A percentile compares a stretch with the other conserved stretches of the same genome.
Evolutionary conservation across 2,113 vertebrate species (phyloP).

Genomic region (Phaetusa simplex): DNA sequence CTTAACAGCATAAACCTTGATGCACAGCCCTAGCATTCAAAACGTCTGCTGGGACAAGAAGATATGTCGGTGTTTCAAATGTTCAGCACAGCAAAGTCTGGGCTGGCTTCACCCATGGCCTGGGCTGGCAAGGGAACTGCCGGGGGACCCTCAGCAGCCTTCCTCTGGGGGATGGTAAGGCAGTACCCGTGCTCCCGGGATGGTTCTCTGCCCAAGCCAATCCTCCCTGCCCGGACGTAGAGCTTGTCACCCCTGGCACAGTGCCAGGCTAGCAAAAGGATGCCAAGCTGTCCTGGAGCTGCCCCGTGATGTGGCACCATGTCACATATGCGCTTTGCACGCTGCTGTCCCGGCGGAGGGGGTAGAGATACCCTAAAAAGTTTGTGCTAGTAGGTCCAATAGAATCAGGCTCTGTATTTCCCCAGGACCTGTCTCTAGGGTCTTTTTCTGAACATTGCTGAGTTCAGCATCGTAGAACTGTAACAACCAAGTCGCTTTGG

Average conservation of each 20-base stretch:
- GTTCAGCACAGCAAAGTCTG: not conserved
- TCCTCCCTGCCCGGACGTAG: fast-evolving
- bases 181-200: not conserved
- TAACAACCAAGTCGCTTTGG: not conserved
- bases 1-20: not conserved
- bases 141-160: not conserved
- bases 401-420: not conserved
- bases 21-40: not conserved
- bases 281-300: not conserved
- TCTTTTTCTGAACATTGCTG: not conserved
- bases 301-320: fast-evolving
- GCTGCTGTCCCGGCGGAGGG: fast-evolving
- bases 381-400: not conserved
- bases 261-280: not conserved
- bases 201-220: not conserved
- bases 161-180: not conserved
- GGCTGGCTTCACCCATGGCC: not conserved
- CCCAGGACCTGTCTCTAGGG: not conserved
- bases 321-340: not conserved
- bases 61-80: not conserved
- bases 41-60: not conserved
- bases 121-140: not conserved
- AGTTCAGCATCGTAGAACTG: not conserved
- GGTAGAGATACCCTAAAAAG: not conserved
- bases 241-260: not conserved